Conservation (phyloP, 2,888 invertebrate genomes). For the Yponomeuta evonymella region DNA sequence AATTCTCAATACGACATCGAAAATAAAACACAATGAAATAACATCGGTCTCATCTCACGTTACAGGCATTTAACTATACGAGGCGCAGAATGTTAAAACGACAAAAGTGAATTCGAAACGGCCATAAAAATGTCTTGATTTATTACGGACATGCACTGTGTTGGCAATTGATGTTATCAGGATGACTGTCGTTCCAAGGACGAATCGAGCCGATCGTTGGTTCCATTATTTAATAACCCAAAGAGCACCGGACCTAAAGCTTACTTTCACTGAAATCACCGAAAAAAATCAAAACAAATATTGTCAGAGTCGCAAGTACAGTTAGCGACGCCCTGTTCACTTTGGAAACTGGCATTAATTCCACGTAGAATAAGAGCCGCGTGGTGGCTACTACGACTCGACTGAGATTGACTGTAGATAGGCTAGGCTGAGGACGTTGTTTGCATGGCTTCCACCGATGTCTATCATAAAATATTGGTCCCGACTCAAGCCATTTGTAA, state of each 20-base stretch:
- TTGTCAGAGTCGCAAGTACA: background rate
- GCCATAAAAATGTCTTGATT: conserved; percentile 11
- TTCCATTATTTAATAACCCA: background rate
- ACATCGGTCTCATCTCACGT: background rate
- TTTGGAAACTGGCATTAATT: no score
- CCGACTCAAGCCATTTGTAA: background rate
- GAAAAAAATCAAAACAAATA: conserved; percentile 4
- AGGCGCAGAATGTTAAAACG: conserved; percentile 1
- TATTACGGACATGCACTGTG: conserved; percentile 9
- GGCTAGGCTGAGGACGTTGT: background rate
- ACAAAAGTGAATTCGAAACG: conserved; percentile 4
- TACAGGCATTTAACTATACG: background rate
- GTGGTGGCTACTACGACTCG: no score
- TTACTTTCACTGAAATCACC: background rate
- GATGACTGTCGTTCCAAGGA: background rate
- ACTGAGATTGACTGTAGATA: background rate
- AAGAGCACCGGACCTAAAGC: background rate
- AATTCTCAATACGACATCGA: background rate
- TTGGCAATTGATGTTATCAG: conserved; percentile 5
- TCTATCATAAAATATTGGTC: background rate
- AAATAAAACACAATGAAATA: conserved; percentile 2
- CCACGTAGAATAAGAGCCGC: no score
- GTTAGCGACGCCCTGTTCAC: background rate
- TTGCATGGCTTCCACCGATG: background rate
- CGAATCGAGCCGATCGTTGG: background rate